Base-by-base conservation (phyloP, 2,113 vertebrate genomes). In the Synodontis membranacea region DNA sequence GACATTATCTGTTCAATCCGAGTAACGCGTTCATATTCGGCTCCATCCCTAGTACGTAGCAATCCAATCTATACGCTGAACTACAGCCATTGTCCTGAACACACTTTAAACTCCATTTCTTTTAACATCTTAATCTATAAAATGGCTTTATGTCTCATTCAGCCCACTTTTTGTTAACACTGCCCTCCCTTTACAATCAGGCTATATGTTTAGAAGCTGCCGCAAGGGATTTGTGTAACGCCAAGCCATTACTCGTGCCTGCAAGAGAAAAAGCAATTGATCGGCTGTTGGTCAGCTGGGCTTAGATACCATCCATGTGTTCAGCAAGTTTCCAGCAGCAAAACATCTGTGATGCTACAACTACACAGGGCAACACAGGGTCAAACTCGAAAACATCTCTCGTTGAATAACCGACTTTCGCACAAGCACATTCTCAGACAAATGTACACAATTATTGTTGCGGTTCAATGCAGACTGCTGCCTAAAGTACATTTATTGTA, bases 101-200 rank as follows among this genome's bases (percentile, higher is more conserved):
- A 52, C 74, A 60, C 28, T 74, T 60, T 42, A 42, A 70, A 42
- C 28, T 31, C 3, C 56, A 68, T 68, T 84, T 75, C 54, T 76
- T 86, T 80, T 54, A 88, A 86, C 70, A 84, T 88, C n/a, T 80
- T 42, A 76, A 78, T 88, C 80, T 85, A 58, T 81, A 75, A 84
- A 86, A 86, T 42, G 23, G 64, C 74, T 83, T 84, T 31, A 86
- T 81, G 66, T 50, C 64, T 88, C 64, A 68, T 21, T 80, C 54
- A 17, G 42, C 46, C 14, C 21, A 6, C 54, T 50, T 52, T 54
- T 52, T 44, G 28, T 82, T 62, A 82, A 66, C 76, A 44, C 34
- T 56, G 42, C 17, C 64, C 25, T 81, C 54, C 31, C 14, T 42
- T 62, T 58, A 74, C 66, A 74, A 75, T 82, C 54, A 75, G 56